Conservation (phyloP, 2,888 invertebrate genomes). For the Agrotis puta region DNA sequence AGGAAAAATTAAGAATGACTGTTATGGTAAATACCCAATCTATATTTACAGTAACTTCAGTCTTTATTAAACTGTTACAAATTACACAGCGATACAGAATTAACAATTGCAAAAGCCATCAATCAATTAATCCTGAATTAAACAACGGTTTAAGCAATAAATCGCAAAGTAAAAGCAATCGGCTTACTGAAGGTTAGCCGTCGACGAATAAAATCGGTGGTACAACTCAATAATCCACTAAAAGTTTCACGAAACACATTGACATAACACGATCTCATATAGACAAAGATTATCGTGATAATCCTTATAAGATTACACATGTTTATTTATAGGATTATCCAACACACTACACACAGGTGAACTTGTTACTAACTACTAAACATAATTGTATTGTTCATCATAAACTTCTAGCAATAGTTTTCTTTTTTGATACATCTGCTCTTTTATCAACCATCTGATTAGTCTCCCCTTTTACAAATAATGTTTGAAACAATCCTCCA, state of each 20-base stretch:
- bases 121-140: conserved; percentile 41
- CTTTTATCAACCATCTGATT: too few species aligned
- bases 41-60: neutral
- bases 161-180: conserved; percentile 49
- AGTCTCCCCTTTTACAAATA: too few species aligned
- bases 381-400: neutral
- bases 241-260: conserved; percentile 21
- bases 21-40: neutral
- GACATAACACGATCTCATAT: conserved; percentile 27
- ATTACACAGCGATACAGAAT: conserved; percentile 17
- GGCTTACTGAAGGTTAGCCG: conserved; percentile 40
- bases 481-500: too few species aligned
- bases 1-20: conserved; percentile 2
- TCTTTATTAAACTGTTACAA: neutral
- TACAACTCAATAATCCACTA: conserved; percentile 37
- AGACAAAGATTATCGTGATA: conserved; percentile 37
- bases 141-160: conserved; percentile 48
- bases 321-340: conserved; percentile 34
- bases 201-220: conserved; percentile 36
- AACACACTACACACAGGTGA: neutral
- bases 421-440: too few species aligned
- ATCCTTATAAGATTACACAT: conserved; percentile 37
- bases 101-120: conserved; percentile 18
- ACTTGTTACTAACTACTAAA: neutral
- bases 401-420: neutral